Conservation (phyloP, 2,113 vertebrate species). For the Athene noctua region DNA sequence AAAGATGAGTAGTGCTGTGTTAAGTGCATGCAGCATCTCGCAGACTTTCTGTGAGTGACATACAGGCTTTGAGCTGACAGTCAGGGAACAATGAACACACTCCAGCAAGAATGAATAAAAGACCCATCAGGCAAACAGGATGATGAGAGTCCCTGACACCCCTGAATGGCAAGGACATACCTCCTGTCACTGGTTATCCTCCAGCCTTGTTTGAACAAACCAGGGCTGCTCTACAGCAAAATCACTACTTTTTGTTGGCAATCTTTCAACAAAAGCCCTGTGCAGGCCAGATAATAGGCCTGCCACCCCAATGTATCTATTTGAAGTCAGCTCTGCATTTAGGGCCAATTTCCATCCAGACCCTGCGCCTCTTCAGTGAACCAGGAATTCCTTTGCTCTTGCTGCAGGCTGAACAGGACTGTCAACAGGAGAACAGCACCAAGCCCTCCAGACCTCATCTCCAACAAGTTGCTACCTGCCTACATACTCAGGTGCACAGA, state of each 20-base stretch:
- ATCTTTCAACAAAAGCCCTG: background rate
- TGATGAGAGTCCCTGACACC: background rate
- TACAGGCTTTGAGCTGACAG: background rate
- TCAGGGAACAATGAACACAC: background rate
- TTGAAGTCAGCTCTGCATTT: background rate
- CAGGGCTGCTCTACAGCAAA: background rate
- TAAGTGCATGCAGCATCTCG: background rate
- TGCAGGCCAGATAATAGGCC: background rate
- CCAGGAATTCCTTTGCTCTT: background rate
- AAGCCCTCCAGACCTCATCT: background rate
- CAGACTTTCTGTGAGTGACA: accelerated
- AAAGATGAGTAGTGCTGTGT: background rate
- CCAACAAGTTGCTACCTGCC: background rate
- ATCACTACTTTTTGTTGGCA: background rate
- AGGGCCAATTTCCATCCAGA: background rate
- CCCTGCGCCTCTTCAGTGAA: background rate
- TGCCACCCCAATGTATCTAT: too few relatives aligned
- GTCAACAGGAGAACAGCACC: background rate
- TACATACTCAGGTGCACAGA: background rate
- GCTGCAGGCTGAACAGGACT: background rate
- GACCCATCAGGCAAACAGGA: background rate
- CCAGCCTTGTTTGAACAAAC: background rate
- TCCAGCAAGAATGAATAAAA: background rate
- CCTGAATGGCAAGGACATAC: background rate
- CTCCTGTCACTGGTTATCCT: background rate